Percentiles rank a stretch among this genome's conserved stretches.
phyloP scores from a whole-genome alignment of 2,797 vertebrate genomes.

The Rallus crepitans region DNA sequence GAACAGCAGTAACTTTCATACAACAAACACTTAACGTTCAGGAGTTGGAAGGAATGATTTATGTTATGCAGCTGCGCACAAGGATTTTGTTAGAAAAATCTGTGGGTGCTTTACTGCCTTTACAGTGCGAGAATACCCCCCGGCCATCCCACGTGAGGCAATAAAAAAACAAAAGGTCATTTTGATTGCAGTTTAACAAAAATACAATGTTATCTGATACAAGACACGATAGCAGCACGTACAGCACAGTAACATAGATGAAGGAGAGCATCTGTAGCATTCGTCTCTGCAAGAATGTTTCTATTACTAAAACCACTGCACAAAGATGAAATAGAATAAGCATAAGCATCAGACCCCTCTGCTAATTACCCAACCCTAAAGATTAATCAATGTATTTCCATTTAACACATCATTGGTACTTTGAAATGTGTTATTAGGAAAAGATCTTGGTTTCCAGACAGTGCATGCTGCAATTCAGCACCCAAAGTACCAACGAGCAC shows the following conservation, averaged over 20 bases:
- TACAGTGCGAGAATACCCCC: constrained; percentile 43
- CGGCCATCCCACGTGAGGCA: background rate
- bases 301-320: background rate
- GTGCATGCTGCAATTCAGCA: background rate
- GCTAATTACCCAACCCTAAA: background rate
- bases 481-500: background rate
- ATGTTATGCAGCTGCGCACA: constrained; percentile 68
- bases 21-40: constrained; percentile 60
- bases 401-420: background rate
- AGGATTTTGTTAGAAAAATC: constrained; percentile 63
- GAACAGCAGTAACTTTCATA: constrained; percentile 57
- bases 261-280: background rate
- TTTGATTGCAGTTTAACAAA: constrained; percentile 25
- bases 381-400: background rate
- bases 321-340: background rate
- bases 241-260: background rate
- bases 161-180: constrained; percentile 62
- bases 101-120: constrained; percentile 50
- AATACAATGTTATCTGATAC: constrained; percentile 2
- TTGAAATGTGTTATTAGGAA: background rate
- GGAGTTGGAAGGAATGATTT: constrained; percentile 67
- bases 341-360: background rate
- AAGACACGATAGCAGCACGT: constrained; percentile 29
- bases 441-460: background rate
- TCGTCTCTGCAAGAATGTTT: background rate